Percentiles rank a stretch among this genome's conserved stretches.
Evolutionary conservation across 2,888 invertebrate genomes (phyloP).

Genomic region (Xiphydria camelus): DNA sequence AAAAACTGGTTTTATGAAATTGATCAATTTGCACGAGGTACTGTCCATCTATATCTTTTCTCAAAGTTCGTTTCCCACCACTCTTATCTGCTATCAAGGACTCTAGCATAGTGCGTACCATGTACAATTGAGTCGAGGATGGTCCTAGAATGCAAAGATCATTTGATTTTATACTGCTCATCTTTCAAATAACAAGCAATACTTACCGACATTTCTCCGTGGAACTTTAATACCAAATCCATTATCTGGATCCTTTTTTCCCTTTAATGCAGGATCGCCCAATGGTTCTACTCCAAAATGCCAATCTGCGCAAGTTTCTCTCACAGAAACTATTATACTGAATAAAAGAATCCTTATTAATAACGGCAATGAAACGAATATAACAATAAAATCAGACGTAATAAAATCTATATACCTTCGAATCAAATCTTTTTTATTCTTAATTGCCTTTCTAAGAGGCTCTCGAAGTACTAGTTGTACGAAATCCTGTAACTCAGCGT

Average conservation of each 20-base stretch:
- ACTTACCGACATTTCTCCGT: slow-evolving; percentile 85
- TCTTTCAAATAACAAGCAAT: slow-evolving; percentile 9
- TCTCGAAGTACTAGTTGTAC: slow-evolving; percentile 88
- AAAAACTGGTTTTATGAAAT: slow-evolving; percentile 95
- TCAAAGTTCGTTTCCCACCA: slow-evolving; percentile 88
- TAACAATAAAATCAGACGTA: slow-evolving; percentile 3
- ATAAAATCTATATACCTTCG: slow-evolving; percentile 63
- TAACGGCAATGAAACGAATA: too few species aligned
- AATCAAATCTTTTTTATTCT: slow-evolving; percentile 96
- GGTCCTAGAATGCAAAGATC: slow-evolving; percentile 63
- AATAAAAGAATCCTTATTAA: slow-evolving; percentile 9
- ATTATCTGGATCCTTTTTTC: slow-evolving; percentile 91
- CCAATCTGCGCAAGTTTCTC: slow-evolving; percentile 98
- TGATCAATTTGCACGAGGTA: slow-evolving; percentile 91
- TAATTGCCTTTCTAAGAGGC: slow-evolving; percentile 92
- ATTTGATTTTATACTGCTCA: not conserved
- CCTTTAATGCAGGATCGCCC: slow-evolving; percentile 88
- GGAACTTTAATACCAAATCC: slow-evolving; percentile 92
- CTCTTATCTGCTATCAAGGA: slow-evolving; percentile 97
- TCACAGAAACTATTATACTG: slow-evolving; percentile 94
- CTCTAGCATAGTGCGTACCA: slow-evolving; percentile 98
- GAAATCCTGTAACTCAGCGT: slow-evolving; percentile 96
- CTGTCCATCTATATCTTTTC: slow-evolving; percentile 95
- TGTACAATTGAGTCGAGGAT: slow-evolving; percentile 93
- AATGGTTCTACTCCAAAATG: slow-evolving; percentile 87